Base-by-base conservation (phyloP, 1,140 invertebrate genomes). In the Caenorhabditis briggsae region DNA sequence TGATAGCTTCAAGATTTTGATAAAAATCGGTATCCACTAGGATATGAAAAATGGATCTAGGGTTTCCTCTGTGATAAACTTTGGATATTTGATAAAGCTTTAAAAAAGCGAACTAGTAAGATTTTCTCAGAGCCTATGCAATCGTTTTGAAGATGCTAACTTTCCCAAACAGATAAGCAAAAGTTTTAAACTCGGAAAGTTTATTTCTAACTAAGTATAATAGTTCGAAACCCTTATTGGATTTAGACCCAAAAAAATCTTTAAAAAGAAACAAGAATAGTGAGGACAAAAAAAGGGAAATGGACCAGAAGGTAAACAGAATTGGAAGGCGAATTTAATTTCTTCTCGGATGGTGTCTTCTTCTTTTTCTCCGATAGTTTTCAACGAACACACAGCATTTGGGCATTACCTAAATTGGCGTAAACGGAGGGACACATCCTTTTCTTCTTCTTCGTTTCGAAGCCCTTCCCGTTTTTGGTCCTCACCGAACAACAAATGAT, bases 331-430 rank as follows among this genome's bases (percentile, higher is more conserved):
- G 64, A 70, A 70, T 70, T 46, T 70, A 41, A 70, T 70, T 70
- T 53, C 50, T 33, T 33, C 33, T 64, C 20, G 25, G 25, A 12
- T 5, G 41, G 18, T 70, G 64, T 70, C 64, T 70, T 70, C 18
- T 33, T 33, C 33, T 33, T 33, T 33, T 33, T 33, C 64, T 70
- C 46, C 64, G 64, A 46, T 70, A 46, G 33, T 46, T 70, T 70
- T 43, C 16, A 18, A 33, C 41, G 64, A 78, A 78, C 70, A n/a
- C 46, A 41, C 43, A 46, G n/a, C 70, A 41, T 46, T 14, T 78
- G 50, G 70, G 70, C 70, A 78, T 78, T 78, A 78, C 70, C 70
- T 78, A 78, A 78, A 78, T 78, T 78, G 70, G 70, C 46, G 46
- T 78, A 78, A 78, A 78, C 70, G 70, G 33, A 33, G 33, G 64